Conservation (phyloP, 2,797 vertebrate genomes). For the Hydrocynus forskahlii region DNA sequence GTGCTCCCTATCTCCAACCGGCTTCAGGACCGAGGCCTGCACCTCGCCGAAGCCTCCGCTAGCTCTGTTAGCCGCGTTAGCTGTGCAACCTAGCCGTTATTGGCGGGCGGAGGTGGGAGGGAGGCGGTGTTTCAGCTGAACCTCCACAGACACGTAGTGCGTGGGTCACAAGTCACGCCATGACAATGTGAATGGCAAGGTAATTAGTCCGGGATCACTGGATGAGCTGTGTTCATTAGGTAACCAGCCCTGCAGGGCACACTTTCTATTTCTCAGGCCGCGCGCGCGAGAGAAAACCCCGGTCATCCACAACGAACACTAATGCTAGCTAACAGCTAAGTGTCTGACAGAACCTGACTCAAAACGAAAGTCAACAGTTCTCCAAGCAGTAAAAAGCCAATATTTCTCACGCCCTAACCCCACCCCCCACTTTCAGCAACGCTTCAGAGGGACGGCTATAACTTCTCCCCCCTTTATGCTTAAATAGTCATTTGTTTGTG, state of each 20-base stretch:
- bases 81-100: slow-evolving; percentile 53
- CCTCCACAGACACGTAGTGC: neutral
- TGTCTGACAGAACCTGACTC: neutral
- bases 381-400: neutral
- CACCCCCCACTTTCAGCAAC: neutral
- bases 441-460: neutral
- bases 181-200: neutral
- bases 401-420: neutral
- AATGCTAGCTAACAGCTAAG: slow-evolving; percentile 9
- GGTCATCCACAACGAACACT: neutral
- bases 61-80: slow-evolving; percentile 49
- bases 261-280: neutral
- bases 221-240: neutral
- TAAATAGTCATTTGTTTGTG: neutral
- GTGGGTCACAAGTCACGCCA: slow-evolving; percentile 7
- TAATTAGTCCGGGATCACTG: neutral
- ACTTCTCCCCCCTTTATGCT: neutral
- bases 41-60: slow-evolving; percentile 49
- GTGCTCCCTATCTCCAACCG: slow-evolving; percentile 1
- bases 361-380: neutral
- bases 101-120: slow-evolving; percentile 68
- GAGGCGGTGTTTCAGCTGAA: slow-evolving; percentile 14
- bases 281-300: neutral
- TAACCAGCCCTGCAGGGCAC: neutral
- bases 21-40: slow-evolving; percentile 73